Evolutionary conservation across 2,113 vertebrate species (phyloP), one percentile per base, ranked within the genome.

Genomic region (Myocastor coypus): DNA sequence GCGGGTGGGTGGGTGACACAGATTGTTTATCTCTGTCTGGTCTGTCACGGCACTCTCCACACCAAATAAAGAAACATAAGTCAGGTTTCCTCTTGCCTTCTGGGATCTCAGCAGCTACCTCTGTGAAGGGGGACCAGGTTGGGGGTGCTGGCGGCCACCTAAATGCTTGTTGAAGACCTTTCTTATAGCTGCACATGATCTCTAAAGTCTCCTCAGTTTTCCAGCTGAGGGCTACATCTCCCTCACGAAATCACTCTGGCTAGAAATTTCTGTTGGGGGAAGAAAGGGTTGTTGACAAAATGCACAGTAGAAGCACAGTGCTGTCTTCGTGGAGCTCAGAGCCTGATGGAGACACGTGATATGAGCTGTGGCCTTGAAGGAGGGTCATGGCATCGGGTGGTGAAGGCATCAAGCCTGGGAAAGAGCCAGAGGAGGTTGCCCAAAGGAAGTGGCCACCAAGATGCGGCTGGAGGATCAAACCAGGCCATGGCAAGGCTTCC

Each of bases 1-100:
- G 87, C 42, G 57, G 71, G 61, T 64, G 37, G 71, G 55, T 37
- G 81, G 55, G 16, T 57, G 55, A 64, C 92, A 91, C 50, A 66
- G 73, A 83, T 14, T 57, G 95, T 95, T 92, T 61, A 83, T 96
- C 91, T 95, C 92, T 26, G 32, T 94, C 95, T 94, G 90, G n/a
- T 94, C 95, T 94, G 90, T 91, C 83, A 83, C n/a, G 77, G 91
- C 26, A 13, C 83, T 87, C 90, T 95, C 92, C 91, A 96, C 84
- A 95, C 90, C 81, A 96, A 94, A 95, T 89, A 92, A 86, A 96
- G 97, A 96, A 96, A 80, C 95, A 95, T 30, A 94, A 97, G 89
- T 91, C 6, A 0, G 93, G 80, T 91, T 97, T 96, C 91, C 64
- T 96, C 69, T 87, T 24, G 0, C 96, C 94, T 89, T 95, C 85